Evolutionary conservation across 1,140 invertebrate species (phyloP), one percentile per base, ranked within the genome.

Genomic region (Ceratosolen fusciceps): DNA sequence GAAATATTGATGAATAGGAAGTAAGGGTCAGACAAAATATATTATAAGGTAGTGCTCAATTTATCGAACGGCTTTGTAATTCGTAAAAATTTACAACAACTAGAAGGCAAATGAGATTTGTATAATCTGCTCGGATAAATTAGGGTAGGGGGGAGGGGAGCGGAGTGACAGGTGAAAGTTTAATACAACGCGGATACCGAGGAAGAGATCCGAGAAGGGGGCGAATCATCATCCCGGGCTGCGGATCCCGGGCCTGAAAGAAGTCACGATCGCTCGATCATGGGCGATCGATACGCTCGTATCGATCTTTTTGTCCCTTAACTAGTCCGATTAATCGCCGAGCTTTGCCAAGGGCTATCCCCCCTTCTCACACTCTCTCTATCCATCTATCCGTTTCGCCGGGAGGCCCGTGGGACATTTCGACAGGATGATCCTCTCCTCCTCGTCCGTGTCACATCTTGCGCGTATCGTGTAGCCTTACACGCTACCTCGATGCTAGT

Each of bases 401-500:
- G 21, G 3, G n/a, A 26, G 5, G 49, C 49, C 29, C 47, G 49
- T 58, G 67, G 54, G 52, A 71, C 67, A 71, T 47, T 77, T 58
- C 19, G 24, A 68, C 62, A 77, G 34, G 52, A 56, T 60, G 52
- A 54, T 65, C 49, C 16, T 24, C 29, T 73, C 39, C 9, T 72
- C 43, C 12, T 19, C 4, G n/a, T n/a, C 68, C 21, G 80, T n/a
- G 52, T 72, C 73, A 70, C 77, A 37, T 70, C 78, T 79, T 39
- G 47, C 37, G 58, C 9, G 76, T 34, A 52, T 75, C 78, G 73
- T 80, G 73, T 80, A 80, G 71, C 79, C 37, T 75, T 80, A 80
- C 73, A 75, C 79, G 79, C 83, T 75, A 80, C 67, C 76, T 58
- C 72, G 71, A 75, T 67, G 58, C n/a, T 70, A 77, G 49, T 72